phyloP scores from a whole-genome alignment of 2,888 invertebrate species.

The Caenorhabditis panamensis region DNA sequence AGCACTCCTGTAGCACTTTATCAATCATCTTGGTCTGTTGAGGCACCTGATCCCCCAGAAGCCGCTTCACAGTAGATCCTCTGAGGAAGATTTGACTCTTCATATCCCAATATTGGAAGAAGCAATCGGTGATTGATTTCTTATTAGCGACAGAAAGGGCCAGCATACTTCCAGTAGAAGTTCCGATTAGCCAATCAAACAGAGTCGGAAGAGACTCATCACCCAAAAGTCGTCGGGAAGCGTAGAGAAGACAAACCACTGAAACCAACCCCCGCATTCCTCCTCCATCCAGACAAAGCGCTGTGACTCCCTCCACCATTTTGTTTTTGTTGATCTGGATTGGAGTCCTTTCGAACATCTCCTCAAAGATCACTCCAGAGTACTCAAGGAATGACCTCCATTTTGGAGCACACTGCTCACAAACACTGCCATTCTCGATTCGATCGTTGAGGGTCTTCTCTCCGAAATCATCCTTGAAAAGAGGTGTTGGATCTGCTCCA shows the following conservation, averaged over 20 bases:
- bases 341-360: conserved; percentile 73
- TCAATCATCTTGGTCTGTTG: conserved; percentile 73
- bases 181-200: conserved; percentile 78
- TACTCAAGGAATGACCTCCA: conserved; percentile 72
- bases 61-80: conserved; percentile 74
- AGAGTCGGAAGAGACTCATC: conserved; percentile 72
- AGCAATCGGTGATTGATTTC: conserved; percentile 70
- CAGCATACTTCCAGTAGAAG: conserved; percentile 77
- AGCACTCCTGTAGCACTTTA: conserved; percentile 69
- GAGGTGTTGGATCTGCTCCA: conserved; percentile 71
- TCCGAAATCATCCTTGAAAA: conserved; percentile 74
- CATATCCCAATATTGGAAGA: conserved; percentile 79
- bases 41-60: conserved; percentile 75
- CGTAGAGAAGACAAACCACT: conserved; percentile 76
- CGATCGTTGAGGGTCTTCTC: conserved; percentile 71
- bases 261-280: conserved; percentile 76
- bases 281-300: conserved; percentile 77
- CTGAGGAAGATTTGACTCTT: conserved; percentile 76
- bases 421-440: conserved; percentile 73
- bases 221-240: conserved; percentile 75
- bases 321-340: conserved; percentile 61
- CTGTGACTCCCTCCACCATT: conserved; percentile 67
- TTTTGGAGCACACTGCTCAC: conserved; percentile 70
- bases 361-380: conserved; percentile 74
- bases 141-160: conserved; percentile 75